A percentile compares a stretch with the other conserved stretches of the same genome.
phyloP scores from a whole-genome alignment of 2,113 vertebrate species.

The Dasypus novemcinctus region DNA sequence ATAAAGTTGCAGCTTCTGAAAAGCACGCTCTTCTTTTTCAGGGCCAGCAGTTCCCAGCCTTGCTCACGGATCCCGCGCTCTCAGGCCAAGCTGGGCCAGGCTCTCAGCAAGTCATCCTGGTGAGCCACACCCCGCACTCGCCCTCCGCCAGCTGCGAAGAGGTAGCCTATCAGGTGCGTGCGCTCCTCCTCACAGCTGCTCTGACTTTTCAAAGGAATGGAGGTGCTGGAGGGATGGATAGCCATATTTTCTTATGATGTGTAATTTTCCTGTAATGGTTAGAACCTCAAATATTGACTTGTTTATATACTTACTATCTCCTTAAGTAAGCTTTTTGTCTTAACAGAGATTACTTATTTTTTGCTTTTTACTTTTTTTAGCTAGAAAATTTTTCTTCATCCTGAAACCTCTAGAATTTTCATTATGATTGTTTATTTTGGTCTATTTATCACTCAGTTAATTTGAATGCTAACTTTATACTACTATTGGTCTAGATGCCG shows the following conservation, averaged over 20 bases:
- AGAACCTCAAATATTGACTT: background rate
- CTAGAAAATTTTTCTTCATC: background rate
- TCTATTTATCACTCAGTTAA: background rate
- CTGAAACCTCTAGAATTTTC: background rate
- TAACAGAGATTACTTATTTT: background rate
- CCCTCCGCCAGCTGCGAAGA: constrained; percentile 80
- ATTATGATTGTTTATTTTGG: background rate
- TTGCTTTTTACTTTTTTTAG: background rate
- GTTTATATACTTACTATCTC: background rate
- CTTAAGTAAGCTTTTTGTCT: background rate
- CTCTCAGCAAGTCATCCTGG: constrained; percentile 93
- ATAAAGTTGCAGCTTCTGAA: background rate
- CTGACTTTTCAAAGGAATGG: background rate
- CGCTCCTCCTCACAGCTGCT: fast-evolving
- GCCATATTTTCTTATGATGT: background rate
- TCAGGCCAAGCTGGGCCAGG: constrained; percentile 83
- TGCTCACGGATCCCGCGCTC: constrained; percentile 90
- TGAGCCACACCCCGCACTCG: constrained; percentile 89
- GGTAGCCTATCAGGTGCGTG: constrained; percentile 83
- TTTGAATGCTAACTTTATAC: background rate
- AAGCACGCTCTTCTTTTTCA: constrained; percentile 53
- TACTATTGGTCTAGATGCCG: background rate
- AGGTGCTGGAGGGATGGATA: background rate
- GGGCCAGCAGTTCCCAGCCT: constrained; percentile 92
- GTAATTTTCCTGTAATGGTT: background rate